Evolutionary conservation across 2,888 invertebrate genomes (phyloP).

Genomic region (Pollenia amentaria): DNA sequence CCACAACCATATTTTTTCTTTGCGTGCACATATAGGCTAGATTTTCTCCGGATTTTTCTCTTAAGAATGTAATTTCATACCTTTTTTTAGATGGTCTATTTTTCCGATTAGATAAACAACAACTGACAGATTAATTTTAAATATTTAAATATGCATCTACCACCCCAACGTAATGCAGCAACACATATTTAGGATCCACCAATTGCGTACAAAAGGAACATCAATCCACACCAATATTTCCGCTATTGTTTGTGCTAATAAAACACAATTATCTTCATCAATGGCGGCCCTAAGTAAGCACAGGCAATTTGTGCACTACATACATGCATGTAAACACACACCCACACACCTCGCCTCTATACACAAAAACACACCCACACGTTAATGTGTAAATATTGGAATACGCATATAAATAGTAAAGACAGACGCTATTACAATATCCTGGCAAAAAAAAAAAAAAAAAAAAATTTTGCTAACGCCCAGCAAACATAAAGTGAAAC

Average conservation of each 20-base stretch:
- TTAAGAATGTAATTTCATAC: no score
- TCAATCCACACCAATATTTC: constrained; percentile 78
- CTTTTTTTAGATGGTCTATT: no score
- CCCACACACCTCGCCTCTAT: not conserved
- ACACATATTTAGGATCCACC: constrained; percentile 28
- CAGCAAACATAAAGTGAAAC: no score
- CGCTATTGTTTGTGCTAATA: constrained; percentile 83
- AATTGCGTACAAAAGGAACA: constrained; percentile 75
- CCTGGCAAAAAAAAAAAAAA: no score
- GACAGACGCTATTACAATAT: not conserved
- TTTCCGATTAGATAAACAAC: no score
- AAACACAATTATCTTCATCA: constrained; percentile 84
- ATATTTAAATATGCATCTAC: no score
- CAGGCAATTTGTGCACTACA: not conserved
- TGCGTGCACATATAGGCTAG: no score
- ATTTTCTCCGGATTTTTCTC: no score
- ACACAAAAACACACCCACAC: constrained; percentile 21
- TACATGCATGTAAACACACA: constrained; percentile 1
- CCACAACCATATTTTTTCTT: no score
- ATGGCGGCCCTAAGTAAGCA: constrained; percentile 77
- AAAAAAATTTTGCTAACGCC: not conserved
- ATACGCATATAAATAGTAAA: constrained; percentile 16
- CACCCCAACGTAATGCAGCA: not conserved
- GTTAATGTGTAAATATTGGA: constrained; percentile 80
- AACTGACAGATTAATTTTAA: no score